A percentile compares a stretch with the other conserved stretches of the same genome.
Evolutionary conservation across 2,797 vertebrate species (phyloP).

Genomic region (Rhinichthys osculus): DNA sequence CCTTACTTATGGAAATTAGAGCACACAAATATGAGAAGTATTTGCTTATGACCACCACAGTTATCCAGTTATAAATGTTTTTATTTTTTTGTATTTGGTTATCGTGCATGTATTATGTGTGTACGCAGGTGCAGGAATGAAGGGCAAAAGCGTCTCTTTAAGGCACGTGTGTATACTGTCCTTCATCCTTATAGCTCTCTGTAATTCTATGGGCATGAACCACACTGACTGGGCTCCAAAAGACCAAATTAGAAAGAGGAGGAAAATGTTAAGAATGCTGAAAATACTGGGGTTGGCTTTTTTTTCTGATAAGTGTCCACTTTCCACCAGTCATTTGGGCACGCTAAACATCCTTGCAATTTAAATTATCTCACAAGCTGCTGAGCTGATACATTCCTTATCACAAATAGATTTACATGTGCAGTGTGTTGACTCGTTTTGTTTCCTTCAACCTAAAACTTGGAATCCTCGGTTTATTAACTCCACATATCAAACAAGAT

Average conservation of each 20-base stretch:
- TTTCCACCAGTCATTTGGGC: conserved; percentile 67
- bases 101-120: conserved; percentile 19
- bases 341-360: conserved; percentile 63
- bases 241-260: conserved; percentile 68
- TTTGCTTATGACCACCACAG: conserved; percentile 36
- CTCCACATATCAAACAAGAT: conserved; percentile 15
- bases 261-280: conserved; percentile 76
- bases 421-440: conserved; percentile 27
- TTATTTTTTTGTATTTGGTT: conserved; percentile 35
- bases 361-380: conserved; percentile 58
- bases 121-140: conserved; percentile 33
- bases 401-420: conserved; percentile 51
- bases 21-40: conserved; percentile 32
- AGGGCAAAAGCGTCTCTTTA: conserved; percentile 50
- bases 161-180: conserved; percentile 59
- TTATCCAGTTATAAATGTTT: conserved; percentile 34
- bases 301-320: conserved; percentile 74
- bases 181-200: conserved; percentile 67
- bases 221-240: conserved; percentile 69
- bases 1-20: conserved; percentile 9
- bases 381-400: conserved; percentile 59
- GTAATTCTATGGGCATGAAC: conserved; percentile 66
- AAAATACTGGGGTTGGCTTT: conserved; percentile 71
- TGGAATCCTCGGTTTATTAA: conserved; percentile 27
- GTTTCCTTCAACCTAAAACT: conserved; percentile 29